A percentile compares a stretch with the other conserved stretches of the same genome.
phyloP scores from a whole-genome alignment of 1,140 invertebrate genomes.

The Lasaia peninsularis region DNA sequence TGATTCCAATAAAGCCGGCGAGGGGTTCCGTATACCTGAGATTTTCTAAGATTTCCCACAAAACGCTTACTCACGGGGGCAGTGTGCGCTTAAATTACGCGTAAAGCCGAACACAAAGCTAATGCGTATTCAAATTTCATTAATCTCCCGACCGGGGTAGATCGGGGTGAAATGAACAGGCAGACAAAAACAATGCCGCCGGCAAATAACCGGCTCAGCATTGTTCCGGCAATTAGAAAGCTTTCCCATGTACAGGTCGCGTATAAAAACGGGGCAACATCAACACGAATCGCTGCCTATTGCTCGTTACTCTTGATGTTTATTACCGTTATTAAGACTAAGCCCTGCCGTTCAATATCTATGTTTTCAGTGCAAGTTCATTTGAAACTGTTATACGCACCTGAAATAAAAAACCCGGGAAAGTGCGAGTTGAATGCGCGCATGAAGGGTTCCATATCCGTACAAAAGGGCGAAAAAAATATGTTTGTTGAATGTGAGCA shows the following conservation, averaged over 20 bases:
- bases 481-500: too few species aligned
- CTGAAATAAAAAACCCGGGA: slow-evolving; percentile 5
- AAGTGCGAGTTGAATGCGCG: too few species aligned
- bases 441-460: too few species aligned
- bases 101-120: slow-evolving; percentile 75
- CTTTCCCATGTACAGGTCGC: slow-evolving; percentile 74
- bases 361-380: slow-evolving; percentile 49
- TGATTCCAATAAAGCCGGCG: slow-evolving; percentile 53
- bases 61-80: slow-evolving; percentile 68
- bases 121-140: slow-evolving; percentile 77
- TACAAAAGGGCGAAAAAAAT: too few species aligned
- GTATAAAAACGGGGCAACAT: slow-evolving; percentile 76
- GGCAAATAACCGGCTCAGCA: slow-evolving; percentile 75
- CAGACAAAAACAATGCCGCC: slow-evolving; percentile 76
- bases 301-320: slow-evolving; percentile 75
- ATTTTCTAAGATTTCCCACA: slow-evolving; percentile 51
- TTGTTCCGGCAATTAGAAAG: slow-evolving; percentile 77
- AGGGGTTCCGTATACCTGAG: slow-evolving; percentile 51
- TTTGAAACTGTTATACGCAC: slow-evolving; percentile 30
- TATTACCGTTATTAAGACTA: slow-evolving; percentile 75
- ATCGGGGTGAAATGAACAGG: slow-evolving; percentile 73
- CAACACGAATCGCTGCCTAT: slow-evolving; percentile 75
- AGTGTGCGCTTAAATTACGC: slow-evolving; percentile 72
- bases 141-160: slow-evolving; percentile 66
- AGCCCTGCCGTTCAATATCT: slow-evolving; percentile 65